These are phyloP conservation scores for Pyrrhia umbra DNA, from an alignment of 2,888 invertebrate species.

Conservation along the genomic window DNA sequence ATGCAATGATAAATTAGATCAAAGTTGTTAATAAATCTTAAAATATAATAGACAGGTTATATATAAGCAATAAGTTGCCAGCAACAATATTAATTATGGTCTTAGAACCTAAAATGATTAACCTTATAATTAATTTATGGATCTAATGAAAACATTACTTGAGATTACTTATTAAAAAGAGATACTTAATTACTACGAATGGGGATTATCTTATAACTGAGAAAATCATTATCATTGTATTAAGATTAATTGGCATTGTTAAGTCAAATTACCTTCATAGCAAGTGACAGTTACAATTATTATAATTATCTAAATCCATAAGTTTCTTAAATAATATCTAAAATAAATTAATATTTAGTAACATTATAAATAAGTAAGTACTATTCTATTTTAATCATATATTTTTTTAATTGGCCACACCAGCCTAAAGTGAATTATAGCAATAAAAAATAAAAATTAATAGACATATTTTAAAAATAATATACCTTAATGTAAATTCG, in stretches of 20 bases:
- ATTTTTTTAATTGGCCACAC: too few relatives aligned
- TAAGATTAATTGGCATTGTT: slow-evolving; percentile 18
- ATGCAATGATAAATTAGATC: neutral
- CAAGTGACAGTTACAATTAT: neutral
- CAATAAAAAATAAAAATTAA: too few relatives aligned
- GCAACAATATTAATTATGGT: slow-evolving; percentile 21
- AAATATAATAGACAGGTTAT: slow-evolving; percentile 6
- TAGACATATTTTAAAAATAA: too few relatives aligned
- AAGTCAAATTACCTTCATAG: neutral
- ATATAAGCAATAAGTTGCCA: slow-evolving; percentile 1
- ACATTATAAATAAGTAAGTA: too few relatives aligned
- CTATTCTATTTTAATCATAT: too few relatives aligned
- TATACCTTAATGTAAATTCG: too few relatives aligned
- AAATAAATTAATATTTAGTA: too few relatives aligned
- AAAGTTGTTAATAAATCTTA: slow-evolving; percentile 10
- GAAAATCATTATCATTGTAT: slow-evolving; percentile 8
- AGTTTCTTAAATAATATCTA: too few relatives aligned
- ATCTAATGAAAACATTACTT: slow-evolving; percentile 22
- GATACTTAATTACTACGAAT: slow-evolving; percentile 19
- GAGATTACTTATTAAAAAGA: slow-evolving; percentile 12
- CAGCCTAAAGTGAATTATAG: too few relatives aligned
- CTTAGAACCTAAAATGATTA: slow-evolving; percentile 4
- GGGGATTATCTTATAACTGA: neutral
- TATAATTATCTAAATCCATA: too few relatives aligned
- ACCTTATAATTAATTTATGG: slow-evolving; percentile 19